Evolutionary conservation across 2,113 vertebrate genomes (phyloP), one percentile per base, ranked within the genome.

Genomic region (Pitta sordida): DNA sequence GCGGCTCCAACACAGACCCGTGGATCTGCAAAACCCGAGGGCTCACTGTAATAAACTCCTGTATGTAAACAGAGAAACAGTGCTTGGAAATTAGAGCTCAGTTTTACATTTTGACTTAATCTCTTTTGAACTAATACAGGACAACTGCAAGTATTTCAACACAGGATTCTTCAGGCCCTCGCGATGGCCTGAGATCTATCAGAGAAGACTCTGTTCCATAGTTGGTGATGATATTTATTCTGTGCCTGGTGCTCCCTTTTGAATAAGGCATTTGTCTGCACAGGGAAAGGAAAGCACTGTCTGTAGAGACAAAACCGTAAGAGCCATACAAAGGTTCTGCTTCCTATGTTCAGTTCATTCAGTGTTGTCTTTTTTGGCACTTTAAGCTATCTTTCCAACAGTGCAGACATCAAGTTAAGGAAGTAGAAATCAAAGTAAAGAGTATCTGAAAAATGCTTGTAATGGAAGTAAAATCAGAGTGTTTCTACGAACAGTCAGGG

Each of bases 351-450:
- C 93, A 67, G 36, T 26, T 92, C 46, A 21, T 85, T 75, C 49
- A 76, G 29, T 59, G 53, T 87, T 97, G 95, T 71, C 62, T 70
- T 90, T 92, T 92, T 85, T 53, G 76, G 76, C 41, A 21, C 48
- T 87, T 84, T 26, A n/a, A 69, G 49, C n/a, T 75, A 16, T 39
- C 55, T 62, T 95, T 87, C 78, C 81, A 94, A 75, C 53, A 76
- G 74, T 70, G 71, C 22, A 83, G 49, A 92, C 32, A 64, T 56
- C 51, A 69, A 43, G 39, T 70, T 86, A 68, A 88, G 81, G 53
- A 93, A 82, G 44, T 1, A 21, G n/a, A 86, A 75, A 29, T 32
- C n/a, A 51, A 79, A 22, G 43, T 29, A 91, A 87, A 92, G 36
- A 49, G 83, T 46, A 76, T n/a, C 36, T 82, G 75, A 81, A 78